Base-by-base conservation (phyloP, 2,888 invertebrate genomes). In the Craniophora ligustri region DNA sequence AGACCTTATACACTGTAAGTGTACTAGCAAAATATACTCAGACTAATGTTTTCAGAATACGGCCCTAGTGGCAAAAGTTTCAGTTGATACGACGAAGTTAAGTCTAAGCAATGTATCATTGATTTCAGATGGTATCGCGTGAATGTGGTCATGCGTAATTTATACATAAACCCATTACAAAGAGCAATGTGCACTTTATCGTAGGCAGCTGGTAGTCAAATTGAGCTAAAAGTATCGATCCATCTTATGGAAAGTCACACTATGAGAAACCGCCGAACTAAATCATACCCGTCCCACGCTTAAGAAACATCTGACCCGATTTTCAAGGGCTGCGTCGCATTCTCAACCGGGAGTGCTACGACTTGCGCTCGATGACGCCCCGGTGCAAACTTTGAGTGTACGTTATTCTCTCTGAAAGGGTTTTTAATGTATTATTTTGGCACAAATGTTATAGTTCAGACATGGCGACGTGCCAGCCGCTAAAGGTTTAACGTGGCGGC, bases 341-440 rank as follows among this genome's bases (percentile, higher is more conserved):
- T 81, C 71, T 48, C 36, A 55, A 36, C 32, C 31, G 71, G 73
- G 68, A 78, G 63, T 75, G 74, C 78, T 77, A 74, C 76, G 73
- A 81, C 76, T 81, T 72, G 76, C 71, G 62, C 64, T 66, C 60
- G 61, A 67, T 73, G 75, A 70, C 72, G 66, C 74, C 67, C 71
- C 69, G 72, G 80, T 83, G 81, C 72, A 84, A 88, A 89, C 79
- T 86, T 81, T 79, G 76, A 82, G 72, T 82, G 80, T 86, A 85
- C 81, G 79, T 87, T 87, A 86, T 80, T 81, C 78, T 81, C 78
- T 78, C 69, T 75, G 78, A 83, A 89, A 88, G 82, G 82, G 81
- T 82, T 91, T 91, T 89, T 87, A 91, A 91, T 91, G 85, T 85
- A 86, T 90, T 91, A 89, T 90, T 89, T 89, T 90, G 89, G 90